phyloP scores from a whole-genome alignment of 64 coral and sea anemone species.

The Orbicella faveolata region DNA sequence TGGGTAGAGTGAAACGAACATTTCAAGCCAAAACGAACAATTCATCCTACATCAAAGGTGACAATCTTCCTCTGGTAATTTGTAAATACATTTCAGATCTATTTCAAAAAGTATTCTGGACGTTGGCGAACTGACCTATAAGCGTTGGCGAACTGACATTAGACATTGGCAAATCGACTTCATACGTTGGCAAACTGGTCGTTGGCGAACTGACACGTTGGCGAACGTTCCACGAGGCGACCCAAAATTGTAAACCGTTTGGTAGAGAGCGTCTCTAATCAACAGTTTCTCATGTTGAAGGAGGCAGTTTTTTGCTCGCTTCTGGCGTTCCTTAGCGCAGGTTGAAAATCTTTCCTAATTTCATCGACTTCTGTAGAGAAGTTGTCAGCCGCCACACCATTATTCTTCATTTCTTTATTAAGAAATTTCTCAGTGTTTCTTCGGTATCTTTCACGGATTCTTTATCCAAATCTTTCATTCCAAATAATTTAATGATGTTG shows the following conservation, averaged over 20 bases:
- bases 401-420: neutral
- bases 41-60: no score
- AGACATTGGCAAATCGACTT: no score
- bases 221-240: neutral
- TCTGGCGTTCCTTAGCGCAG: neutral
- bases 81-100: no score
- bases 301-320: neutral
- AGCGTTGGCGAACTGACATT: no score
- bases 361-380: neutral
- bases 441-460: neutral
- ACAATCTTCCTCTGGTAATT: no score
- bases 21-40: no score
- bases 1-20: no score
- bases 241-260: neutral
- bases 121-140: no score
- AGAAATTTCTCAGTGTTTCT: neutral
- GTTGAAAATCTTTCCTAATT: neutral
- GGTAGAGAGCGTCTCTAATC: neutral
- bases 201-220: no score
- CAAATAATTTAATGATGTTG: neutral
- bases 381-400: no score
- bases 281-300: neutral
- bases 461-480: neutral
- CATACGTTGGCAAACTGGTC: no score
- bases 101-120: no score